Base-by-base conservation (phyloP, 2,113 vertebrate species). In the Brachypodius melanocephalos region DNA sequence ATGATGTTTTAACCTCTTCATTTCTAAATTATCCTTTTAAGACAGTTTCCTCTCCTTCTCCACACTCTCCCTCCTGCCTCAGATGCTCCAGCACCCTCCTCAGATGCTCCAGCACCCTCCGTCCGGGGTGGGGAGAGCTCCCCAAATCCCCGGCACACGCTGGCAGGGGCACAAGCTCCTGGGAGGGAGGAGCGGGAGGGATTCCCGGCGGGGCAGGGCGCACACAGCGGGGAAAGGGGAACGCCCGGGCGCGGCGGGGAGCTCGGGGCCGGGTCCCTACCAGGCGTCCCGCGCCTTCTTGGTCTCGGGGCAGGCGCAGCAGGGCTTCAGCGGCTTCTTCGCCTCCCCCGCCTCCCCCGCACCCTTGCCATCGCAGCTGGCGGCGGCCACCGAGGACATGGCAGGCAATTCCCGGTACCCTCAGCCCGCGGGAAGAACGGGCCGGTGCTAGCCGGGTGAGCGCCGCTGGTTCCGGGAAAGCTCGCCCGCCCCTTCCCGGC, bases 221-320 rank as follows among this genome's bases (percentile, higher is more conserved):
- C 46, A 7, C 55, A 43, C 25, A 4, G 2, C 6, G 4, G 36
- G 19, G 5, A 3, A 8, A 7, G 42, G 9, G 12, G 15, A 40
- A 17, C 2, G 59, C n/a, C 52, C 43, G 31, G 38, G 14, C 22
- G 43, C 29, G 45, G 14, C 38, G 3, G 25, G 48, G 40, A 12
- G 36, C 58, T 21, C 4, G 19, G 63, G 38, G 10, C 34, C 40
- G 51, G 8, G 57, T 26, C 75, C 97, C 98, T 95, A 99, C 99
- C 99, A 99, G 40, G 98, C 97, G 90, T 99, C 99, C 73, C 99
- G 97, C 89, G 98, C 98, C 96, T 98, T 99, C 97, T 99, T 99
- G 21, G 99, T 99, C 93, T 99, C 99, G 3, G 99, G 99, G 93
- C 99, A 99, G 49, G 99, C 99, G 54, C 99, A 99, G 97, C 99